Conservation (phyloP, 2,888 invertebrate species). For the Platycnemis pennipes region DNA sequence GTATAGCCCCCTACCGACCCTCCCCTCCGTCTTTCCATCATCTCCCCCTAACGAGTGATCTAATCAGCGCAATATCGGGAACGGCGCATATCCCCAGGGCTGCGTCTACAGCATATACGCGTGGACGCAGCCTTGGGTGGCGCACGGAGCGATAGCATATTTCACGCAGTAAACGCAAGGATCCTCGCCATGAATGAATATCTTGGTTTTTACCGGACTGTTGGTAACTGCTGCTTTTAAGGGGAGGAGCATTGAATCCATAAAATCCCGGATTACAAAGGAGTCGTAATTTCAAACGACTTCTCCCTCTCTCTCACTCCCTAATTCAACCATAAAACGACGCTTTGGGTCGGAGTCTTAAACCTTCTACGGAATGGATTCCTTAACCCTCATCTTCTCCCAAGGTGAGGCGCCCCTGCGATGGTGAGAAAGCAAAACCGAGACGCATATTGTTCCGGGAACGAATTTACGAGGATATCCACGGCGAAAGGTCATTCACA, state of each 20-base stretch:
- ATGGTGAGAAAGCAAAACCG: neutral
- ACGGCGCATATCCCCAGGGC: neutral
- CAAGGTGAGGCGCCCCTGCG: neutral
- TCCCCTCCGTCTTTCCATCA: neutral
- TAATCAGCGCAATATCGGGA: slow-evolving; percentile 1
- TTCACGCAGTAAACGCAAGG: too few relatives aligned
- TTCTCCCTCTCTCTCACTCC: neutral
- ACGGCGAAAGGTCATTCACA: too few relatives aligned
- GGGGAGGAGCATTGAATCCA: neutral
- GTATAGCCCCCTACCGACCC: neutral
- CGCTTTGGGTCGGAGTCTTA: neutral
- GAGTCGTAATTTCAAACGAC: neutral
- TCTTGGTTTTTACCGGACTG: neutral
- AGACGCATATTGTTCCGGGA: neutral
- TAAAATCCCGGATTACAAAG: slow-evolving; percentile 12
- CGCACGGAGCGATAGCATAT: neutral
- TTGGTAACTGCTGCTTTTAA: neutral
- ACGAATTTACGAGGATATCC: neutral
- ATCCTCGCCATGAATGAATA: neutral
- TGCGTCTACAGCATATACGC: neutral
- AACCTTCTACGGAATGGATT: neutral
- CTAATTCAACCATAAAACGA: neutral
- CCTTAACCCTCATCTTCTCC: slow-evolving; percentile 13
- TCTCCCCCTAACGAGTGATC: neutral
- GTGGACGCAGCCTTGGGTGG: neutral